These are phyloP conservation scores for Sinhomidia bicolor DNA, from an alignment of 2,888 invertebrate genomes.

Conservation along the genomic window DNA sequence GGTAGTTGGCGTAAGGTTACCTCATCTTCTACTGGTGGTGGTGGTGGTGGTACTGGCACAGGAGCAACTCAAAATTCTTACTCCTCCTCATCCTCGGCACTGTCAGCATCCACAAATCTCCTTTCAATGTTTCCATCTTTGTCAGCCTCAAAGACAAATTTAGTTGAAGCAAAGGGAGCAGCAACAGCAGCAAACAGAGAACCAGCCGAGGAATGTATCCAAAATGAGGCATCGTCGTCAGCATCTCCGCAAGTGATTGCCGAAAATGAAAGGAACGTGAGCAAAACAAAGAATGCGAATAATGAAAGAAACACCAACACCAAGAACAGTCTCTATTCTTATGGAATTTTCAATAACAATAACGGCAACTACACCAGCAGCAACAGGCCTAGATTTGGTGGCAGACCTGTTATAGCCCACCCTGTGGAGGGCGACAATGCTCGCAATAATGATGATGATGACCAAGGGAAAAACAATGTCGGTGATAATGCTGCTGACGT, in stretches of 20 bases:
- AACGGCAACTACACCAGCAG: constrained; percentile 47
- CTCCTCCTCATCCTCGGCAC: constrained; percentile 23
- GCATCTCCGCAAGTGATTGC: constrained; percentile 58
- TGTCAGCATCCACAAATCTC: constrained; percentile 53
- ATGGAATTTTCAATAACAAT: constrained; percentile 54
- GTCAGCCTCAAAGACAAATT: constrained; percentile 67
- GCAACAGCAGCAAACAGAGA: background rate
- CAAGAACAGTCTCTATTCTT: constrained; percentile 17
- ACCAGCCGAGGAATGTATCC: constrained; percentile 38
- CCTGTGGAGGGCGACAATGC: constrained; percentile 26
- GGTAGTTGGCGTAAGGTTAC: constrained; percentile 47
- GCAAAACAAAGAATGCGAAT: constrained; percentile 47
- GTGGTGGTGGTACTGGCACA: no score
- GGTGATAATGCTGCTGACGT: constrained; percentile 2
- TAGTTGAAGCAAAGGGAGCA: constrained; percentile 59
- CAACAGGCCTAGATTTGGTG: constrained; percentile 69
- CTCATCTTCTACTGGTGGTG: constrained; percentile 55
- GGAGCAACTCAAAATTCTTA: constrained; percentile 17
- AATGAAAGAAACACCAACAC: constrained; percentile 11
- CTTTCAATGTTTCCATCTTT: constrained; percentile 70
- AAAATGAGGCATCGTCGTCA: constrained; percentile 54
- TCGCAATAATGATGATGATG: constrained; percentile 35
- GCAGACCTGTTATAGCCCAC: constrained; percentile 71
- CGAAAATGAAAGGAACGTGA: constrained; percentile 73
- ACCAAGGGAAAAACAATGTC: constrained; percentile 35